Evolutionary conservation across 2,888 invertebrate genomes (phyloP), one percentile per base, ranked within the genome.

Genomic region (Pinctada fucata): DNA sequence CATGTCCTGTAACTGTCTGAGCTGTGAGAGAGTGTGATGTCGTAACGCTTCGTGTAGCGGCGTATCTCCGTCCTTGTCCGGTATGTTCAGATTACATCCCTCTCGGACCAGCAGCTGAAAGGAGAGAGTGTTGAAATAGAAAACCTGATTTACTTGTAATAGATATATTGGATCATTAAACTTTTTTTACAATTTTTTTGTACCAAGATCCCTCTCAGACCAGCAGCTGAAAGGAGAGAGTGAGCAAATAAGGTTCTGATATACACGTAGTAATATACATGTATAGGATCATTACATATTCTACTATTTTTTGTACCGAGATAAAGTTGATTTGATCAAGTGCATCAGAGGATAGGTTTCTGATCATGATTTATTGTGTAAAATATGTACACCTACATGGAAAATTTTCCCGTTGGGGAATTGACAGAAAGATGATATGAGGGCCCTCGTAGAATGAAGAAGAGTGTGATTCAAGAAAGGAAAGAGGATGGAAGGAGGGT

Each of bases 31-130:
- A 3, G 99, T 99, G 93, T 99, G 98, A 93, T 99, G 98, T 8
- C 98, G 95, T 74, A 99, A 94, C 45, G 98, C 98, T 91, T 97
- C 97, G 93, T 97, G 97, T 31, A 94, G 91, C 2, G 95, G 94
- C 0, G 97, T 97, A 93, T 99, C 98, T 2, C 99, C 99, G 90
- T 99, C 99, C 94, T 99, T 99, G 93, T 99, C 99, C 70, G 97
- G 96, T 83, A 98, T 96, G 93, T 99, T 98, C 87, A 99, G 94
- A 93, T 98, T 97, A 63, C 98, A 97, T 10, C 96, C 96, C 92
- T 97, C 97, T 72, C 97, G 95, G 16, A 99, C 98, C 86, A 99
- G 94, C 84, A 99, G 94, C 95, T 96, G 85, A 4, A 84, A 82
- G 67, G 64, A 48, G 64, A 16, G 13, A 58, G 58, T 10, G 13